Percentiles rank a stretch among this genome's conserved stretches.
Evolutionary conservation across 2,797 vertebrate species (phyloP).

Genomic region (Erithacus rubecula): DNA sequence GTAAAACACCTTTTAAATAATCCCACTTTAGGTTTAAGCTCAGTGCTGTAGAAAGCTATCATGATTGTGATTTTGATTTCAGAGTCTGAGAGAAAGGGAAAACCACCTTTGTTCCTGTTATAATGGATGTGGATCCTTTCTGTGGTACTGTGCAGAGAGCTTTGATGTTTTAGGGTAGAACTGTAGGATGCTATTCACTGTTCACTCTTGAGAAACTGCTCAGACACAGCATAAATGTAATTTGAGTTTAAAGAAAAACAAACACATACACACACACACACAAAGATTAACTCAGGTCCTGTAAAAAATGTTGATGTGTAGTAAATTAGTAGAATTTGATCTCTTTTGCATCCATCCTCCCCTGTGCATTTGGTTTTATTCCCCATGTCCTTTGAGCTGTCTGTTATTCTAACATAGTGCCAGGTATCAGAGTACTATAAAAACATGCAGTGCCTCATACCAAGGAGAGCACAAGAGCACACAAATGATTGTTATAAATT

Average conservation of each 20-base stretch:
- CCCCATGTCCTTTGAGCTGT: background rate
- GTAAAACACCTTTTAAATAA: conserved; percentile 16
- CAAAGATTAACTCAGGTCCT: background rate
- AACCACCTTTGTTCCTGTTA: conserved; percentile 9
- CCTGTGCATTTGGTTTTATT: background rate
- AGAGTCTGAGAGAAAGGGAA: background rate
- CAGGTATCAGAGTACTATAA: background rate
- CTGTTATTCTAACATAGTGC: background rate
- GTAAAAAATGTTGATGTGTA: background rate
- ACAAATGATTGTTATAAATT: background rate
- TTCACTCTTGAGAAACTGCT: background rate
- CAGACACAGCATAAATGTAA: background rate
- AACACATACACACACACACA: background rate
- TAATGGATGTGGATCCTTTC: background rate
- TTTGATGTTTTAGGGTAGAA: conserved; percentile 3
- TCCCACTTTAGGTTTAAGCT: conserved; percentile 10
- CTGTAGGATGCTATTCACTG: background rate
- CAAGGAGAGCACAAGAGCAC: background rate
- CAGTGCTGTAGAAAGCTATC: background rate
- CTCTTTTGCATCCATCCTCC: background rate
- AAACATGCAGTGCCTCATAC: background rate
- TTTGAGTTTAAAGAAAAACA: background rate
- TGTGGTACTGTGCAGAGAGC: background rate
- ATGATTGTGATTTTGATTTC: conserved; percentile 22
- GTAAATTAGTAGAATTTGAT: background rate